These are phyloP conservation scores for Dugesia japonica DNA, from an alignment of 2,888 invertebrate genomes.

Conservation along the genomic window DNA sequence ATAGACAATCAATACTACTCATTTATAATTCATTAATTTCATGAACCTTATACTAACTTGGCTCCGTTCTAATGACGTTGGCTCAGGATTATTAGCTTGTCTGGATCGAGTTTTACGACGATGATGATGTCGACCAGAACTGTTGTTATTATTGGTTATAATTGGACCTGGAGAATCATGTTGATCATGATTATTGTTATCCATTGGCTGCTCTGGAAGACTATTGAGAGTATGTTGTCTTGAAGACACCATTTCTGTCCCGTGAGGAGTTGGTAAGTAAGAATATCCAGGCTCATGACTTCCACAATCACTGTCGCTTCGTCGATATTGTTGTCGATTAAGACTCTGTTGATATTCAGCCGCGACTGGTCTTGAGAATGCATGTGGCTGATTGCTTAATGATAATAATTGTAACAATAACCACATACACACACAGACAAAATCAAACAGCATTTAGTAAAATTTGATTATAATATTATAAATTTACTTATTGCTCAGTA, in stretches of 20 bases:
- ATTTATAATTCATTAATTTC: not conserved
- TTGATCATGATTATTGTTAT: slow-evolving; percentile 5
- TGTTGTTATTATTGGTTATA: not conserved
- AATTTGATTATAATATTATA: too few relatives aligned
- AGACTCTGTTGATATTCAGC: slow-evolving; percentile 11
- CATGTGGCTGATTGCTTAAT: slow-evolving; percentile 14
- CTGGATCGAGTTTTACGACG: not conserved
- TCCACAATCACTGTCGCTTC: not conserved
- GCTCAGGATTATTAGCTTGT: not conserved
- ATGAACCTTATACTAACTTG: slow-evolving; percentile 20
- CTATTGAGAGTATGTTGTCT: not conserved
- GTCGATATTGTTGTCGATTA: slow-evolving; percentile 10
- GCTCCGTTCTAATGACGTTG: slow-evolving; percentile 4
- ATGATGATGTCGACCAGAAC: slow-evolving; percentile 10
- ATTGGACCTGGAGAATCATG: not conserved
- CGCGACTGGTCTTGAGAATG: not conserved
- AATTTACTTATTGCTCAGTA: too few relatives aligned
- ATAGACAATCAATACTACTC: not conserved
- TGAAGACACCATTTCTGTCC: not conserved
- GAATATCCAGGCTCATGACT: not conserved
- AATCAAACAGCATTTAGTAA: too few relatives aligned
- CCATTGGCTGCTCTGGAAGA: not conserved
- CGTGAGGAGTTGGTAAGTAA: not conserved
- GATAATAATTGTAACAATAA: not conserved
- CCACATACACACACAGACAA: too few relatives aligned